Percentiles rank a stretch among this genome's conserved stretches.
Conservation (phyloP, 2,888 invertebrate species). For the Dryococelus australis region DNA sequence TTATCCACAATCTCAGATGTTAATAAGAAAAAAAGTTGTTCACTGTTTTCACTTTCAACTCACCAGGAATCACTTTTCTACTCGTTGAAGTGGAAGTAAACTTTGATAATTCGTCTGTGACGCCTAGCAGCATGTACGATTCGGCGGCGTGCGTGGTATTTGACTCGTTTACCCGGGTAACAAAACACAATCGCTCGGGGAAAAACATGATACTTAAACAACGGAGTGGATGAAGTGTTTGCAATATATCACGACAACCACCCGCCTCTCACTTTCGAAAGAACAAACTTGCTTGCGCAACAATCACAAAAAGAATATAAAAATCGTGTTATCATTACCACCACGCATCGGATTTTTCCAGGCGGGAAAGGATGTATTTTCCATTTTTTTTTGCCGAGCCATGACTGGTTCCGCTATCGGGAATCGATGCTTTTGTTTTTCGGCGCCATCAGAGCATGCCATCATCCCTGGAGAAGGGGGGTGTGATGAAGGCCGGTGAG, state of each 20-base stretch:
- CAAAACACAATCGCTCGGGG: too few species aligned
- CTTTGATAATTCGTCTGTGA: too few species aligned
- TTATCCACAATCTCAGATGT: too few species aligned
- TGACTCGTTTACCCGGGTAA: too few species aligned
- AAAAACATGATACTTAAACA: not conserved
- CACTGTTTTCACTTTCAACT: too few species aligned
- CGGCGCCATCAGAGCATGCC: not conserved
- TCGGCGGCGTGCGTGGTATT: too few species aligned
- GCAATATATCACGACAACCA: not conserved
- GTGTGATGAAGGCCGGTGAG: too few species aligned
- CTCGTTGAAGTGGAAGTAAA: too few species aligned
- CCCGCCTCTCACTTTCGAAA: not conserved
- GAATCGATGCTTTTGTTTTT: conserved; percentile 16
- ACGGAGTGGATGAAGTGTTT: not conserved
- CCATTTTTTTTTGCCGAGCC: not conserved
- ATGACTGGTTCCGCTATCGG: not conserved
- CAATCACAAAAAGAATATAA: not conserved
- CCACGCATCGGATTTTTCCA: not conserved
- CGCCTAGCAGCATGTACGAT: too few species aligned
- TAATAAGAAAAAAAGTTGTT: too few species aligned
- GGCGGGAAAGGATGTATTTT: not conserved
- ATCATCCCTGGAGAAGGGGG: not conserved
- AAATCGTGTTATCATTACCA: not conserved
- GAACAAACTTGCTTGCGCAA: not conserved
- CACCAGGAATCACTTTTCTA: too few species aligned